Evolutionary conservation across 2,888 invertebrate genomes (phyloP).

Genomic region (Temnothorax ravouxi): DNA sequence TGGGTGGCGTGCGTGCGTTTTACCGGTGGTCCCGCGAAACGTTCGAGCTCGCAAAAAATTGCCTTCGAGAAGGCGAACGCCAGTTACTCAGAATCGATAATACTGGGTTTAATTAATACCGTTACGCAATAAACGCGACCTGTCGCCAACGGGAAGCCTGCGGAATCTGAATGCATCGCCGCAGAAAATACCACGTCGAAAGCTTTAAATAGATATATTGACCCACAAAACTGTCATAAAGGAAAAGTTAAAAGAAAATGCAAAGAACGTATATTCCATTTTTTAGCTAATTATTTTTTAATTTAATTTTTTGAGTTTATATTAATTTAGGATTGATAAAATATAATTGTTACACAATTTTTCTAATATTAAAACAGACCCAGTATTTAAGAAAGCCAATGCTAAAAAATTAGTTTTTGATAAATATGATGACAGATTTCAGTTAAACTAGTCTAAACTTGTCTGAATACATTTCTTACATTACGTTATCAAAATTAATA

Average conservation of each 20-base stretch:
- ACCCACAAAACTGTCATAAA: not conserved
- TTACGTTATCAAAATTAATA: not conserved
- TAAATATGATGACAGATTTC: not conserved
- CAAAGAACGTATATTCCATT: not conserved
- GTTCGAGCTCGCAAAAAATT: not conserved
- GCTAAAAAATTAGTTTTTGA: not conserved
- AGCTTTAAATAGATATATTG: not conserved
- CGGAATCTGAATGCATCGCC: not conserved
- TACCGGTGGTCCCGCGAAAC: not conserved
- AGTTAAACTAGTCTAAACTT: not conserved
- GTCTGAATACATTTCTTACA: not conserved
- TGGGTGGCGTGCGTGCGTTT: not conserved
- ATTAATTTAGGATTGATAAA: not conserved
- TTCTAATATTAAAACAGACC: not conserved
- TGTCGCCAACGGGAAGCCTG: not conserved
- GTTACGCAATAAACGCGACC: conserved; percentile 12
- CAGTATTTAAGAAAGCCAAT: not conserved
- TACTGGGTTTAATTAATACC: conserved; percentile 11
- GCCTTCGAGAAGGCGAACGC: not conserved
- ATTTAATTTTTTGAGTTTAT: not conserved
- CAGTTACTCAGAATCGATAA: conserved; percentile 26
- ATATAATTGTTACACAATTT: not conserved
- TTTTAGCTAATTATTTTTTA: not conserved
- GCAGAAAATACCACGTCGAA: not conserved
- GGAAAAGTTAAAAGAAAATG: not conserved